These are phyloP conservation scores for Prosapia bicincta DNA, from an alignment of 2,888 invertebrate species.

Conservation along the genomic window DNA sequence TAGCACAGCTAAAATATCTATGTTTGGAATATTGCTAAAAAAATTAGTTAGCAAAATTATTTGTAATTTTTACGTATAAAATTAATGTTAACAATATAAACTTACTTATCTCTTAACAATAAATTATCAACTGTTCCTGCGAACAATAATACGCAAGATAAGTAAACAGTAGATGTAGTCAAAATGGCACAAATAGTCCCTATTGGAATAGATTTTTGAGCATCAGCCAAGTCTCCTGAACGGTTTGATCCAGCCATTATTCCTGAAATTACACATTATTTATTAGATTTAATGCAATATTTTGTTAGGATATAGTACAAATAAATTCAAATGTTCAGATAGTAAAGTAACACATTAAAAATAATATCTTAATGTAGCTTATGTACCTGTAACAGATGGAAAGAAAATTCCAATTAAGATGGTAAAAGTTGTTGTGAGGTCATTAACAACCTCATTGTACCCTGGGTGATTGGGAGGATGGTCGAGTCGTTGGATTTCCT, in stretches of 20 bases:
- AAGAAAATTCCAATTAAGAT: conserved; percentile 98
- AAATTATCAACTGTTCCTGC: conserved; percentile 94
- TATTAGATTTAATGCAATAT: too few species aligned
- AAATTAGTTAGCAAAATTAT: too few species aligned
- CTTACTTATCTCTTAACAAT: conserved; percentile 93
- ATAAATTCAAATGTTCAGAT: too few species aligned
- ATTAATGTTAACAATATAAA: too few species aligned
- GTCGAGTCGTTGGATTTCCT: conserved; percentile 70
- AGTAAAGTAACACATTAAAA: too few species aligned
- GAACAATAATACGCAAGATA: conserved; percentile 87
- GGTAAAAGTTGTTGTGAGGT: conserved; percentile 92
- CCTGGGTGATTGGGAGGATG: conserved; percentile 47
- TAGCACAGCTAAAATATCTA: too few species aligned
- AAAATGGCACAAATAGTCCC: conserved; percentile 96
- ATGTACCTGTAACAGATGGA: conserved; percentile 92
- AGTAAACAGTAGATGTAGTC: conserved; percentile 92
- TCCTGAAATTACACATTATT: too few species aligned
- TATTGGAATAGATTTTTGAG: conserved; percentile 96
- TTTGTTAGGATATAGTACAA: too few species aligned
- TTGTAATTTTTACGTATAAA: too few species aligned
- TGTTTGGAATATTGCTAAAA: too few species aligned
- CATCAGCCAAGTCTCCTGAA: conserved; percentile 97
- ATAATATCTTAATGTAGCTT: too few species aligned
- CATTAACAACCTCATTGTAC: conserved; percentile 74
- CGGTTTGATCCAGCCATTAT: conserved; percentile 99